Evolutionary conservation across 2,797 vertebrate genomes (phyloP).

Genomic region (Melanotaenia pygmaea): DNA sequence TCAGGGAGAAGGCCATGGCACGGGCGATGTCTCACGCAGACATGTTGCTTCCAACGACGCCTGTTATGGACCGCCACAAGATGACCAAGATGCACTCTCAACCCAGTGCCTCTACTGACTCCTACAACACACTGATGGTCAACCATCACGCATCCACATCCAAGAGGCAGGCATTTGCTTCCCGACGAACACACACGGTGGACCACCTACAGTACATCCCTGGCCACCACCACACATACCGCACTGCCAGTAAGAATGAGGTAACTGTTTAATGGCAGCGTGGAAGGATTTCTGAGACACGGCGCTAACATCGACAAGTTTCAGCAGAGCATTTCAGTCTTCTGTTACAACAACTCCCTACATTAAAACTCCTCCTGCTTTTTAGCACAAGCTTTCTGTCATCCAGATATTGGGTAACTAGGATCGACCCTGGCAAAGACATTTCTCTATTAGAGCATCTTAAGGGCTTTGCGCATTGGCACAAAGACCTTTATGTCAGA

Average conservation of each 20-base stretch:
- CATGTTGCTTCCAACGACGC: conserved; percentile 92
- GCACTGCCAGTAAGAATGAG: conserved; percentile 97
- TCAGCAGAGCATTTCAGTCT: conserved; percentile 30
- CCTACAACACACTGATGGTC: conserved; percentile 92
- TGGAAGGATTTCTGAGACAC: conserved; percentile 27
- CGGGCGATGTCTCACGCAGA: conserved; percentile 95
- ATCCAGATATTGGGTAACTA: conserved; percentile 61
- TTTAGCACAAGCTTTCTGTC: conserved; percentile 75
- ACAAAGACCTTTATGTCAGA: conserved; percentile 64
- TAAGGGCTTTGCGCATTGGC: conserved; percentile 82
- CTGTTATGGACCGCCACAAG: conserved; percentile 93
- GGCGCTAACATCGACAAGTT: conserved; percentile 28
- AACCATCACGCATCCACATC: conserved; percentile 84
- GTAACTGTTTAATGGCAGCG: conserved; percentile 91
- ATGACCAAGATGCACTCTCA: conserved; percentile 98
- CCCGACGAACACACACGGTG: conserved; percentile 95
- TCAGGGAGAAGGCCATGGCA: conserved; percentile 88
- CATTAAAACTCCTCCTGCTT: conserved; percentile 71
- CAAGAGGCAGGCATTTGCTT: conserved; percentile 96
- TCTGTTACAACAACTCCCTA: conserved; percentile 46
- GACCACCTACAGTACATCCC: conserved; percentile 97
- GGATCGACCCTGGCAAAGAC: conserved; percentile 61
- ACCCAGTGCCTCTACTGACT: conserved; percentile 91
- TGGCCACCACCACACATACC: conserved; percentile 91
- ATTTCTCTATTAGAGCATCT: conserved; percentile 69